These are phyloP conservation scores for Caenorhabditis angaria DNA, from an alignment of 2,888 invertebrate genomes.

Conservation along the genomic window DNA sequence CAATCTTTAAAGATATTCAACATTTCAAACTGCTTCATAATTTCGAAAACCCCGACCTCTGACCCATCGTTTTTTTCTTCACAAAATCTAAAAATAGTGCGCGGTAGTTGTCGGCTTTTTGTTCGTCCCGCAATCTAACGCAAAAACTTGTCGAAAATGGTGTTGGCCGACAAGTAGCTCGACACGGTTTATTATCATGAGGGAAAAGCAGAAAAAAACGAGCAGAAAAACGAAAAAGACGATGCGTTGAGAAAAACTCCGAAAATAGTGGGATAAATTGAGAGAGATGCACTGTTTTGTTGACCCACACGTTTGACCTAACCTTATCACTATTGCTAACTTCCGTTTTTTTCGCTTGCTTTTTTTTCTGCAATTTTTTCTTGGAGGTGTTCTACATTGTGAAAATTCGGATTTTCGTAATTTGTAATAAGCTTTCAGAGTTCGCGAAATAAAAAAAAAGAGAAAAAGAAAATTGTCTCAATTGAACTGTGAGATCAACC, in stretches of 20 bases:
- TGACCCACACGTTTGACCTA: slow-evolving; percentile 29
- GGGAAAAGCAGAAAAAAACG: too few species aligned
- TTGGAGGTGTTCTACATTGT: too few species aligned
- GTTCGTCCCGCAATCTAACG: background rate
- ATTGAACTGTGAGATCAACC: too few species aligned
- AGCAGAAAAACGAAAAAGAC: too few species aligned
- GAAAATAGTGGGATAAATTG: slow-evolving; percentile 19
- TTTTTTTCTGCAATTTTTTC: too few species aligned
- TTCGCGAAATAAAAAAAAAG: too few species aligned
- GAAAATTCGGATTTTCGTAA: too few species aligned
- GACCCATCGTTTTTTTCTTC: background rate
- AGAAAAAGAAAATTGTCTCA: too few species aligned
- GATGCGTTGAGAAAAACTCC: slow-evolving; percentile 8
- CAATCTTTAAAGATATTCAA: too few species aligned
- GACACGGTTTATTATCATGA: slow-evolving; percentile 42
- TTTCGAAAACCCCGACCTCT: too few species aligned
- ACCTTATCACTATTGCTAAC: slow-evolving; percentile 44
- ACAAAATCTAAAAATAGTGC: background rate
- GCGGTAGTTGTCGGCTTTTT: slow-evolving; percentile 1
- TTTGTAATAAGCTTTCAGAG: too few species aligned
- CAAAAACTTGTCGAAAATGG: slow-evolving; percentile 5
- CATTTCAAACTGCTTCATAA: too few species aligned
- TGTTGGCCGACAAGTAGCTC: slow-evolving; percentile 41
- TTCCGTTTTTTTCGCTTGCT: slow-evolving; percentile 25
- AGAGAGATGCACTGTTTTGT: slow-evolving; percentile 33